A percentile compares a stretch with the other conserved stretches of the same genome.
Evolutionary conservation across 2,888 invertebrate genomes (phyloP).

Genomic region (Ophraella communa): DNA sequence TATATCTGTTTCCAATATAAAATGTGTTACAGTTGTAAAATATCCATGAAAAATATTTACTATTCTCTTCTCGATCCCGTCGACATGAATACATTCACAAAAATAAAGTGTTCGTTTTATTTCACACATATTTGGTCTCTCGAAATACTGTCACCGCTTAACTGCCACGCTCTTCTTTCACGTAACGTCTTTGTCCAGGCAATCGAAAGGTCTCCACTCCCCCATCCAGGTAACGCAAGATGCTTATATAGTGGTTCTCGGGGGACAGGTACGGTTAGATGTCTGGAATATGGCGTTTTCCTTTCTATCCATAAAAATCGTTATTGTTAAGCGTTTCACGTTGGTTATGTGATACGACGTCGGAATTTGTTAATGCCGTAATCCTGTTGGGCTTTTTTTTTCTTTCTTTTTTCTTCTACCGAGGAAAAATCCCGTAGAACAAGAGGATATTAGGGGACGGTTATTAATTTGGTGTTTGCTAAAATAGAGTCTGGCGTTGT

Average conservation of each 20-base stretch:
- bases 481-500: neutral
- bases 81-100: too few relatives aligned
- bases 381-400: constrained; percentile 23
- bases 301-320: constrained; percentile 27
- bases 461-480: constrained; percentile 3
- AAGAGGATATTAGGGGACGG: neutral
- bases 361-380: constrained; percentile 30
- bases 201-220: constrained; percentile 13
- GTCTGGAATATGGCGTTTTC: constrained; percentile 30
- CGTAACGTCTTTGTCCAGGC: constrained; percentile 15
- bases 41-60: too few relatives aligned
- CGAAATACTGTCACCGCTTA: neutral
- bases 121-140: neutral
- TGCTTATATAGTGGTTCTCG: constrained; percentile 25
- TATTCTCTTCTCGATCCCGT: too few relatives aligned
- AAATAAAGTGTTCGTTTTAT: too few relatives aligned
- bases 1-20: too few relatives aligned
- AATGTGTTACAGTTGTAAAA: too few relatives aligned
- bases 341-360: constrained; percentile 21
- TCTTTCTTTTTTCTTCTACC: constrained; percentile 27
- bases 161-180: constrained; percentile 6
- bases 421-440: constrained; percentile 10
- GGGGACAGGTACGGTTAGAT: constrained; percentile 29
- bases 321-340: constrained; percentile 28
- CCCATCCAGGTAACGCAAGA: constrained; percentile 28